Evolutionary conservation across 1,140 invertebrate genomes (phyloP).

Genomic region (Tyrophagus putrescentiae): DNA sequence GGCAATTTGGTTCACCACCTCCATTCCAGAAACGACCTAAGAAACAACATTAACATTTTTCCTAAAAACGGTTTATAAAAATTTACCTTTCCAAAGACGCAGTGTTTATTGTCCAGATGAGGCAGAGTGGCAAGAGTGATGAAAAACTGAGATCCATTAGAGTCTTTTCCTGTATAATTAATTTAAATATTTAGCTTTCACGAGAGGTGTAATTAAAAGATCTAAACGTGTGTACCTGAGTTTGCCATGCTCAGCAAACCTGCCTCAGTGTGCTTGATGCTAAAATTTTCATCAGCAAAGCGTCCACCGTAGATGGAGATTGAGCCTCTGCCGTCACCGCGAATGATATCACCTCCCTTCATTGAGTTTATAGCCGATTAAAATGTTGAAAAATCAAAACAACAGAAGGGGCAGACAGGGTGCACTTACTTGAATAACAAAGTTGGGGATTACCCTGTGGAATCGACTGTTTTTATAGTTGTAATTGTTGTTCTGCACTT

Average conservation of each 20-base stretch:
- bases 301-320: slow-evolving; percentile 35
- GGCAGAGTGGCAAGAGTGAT: slow-evolving; percentile 52
- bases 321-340: slow-evolving; percentile 79
- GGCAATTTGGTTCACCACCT: slow-evolving; percentile 41
- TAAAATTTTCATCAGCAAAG: slow-evolving; percentile 42
- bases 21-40: slow-evolving; percentile 72
- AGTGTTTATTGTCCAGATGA: slow-evolving; percentile 71
- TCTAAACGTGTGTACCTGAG: slow-evolving; percentile 60
- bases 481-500: no score
- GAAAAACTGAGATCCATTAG: slow-evolving; percentile 54
- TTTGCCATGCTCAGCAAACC: slow-evolving; percentile 44
- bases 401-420: no score
- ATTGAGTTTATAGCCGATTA: no score
- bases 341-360: slow-evolving; percentile 71
- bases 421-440: slow-evolving; percentile 31
- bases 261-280: slow-evolving; percentile 39
- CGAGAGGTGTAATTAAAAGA: no score
- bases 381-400: no score
- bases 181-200: no score
- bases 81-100: slow-evolving; percentile 46
- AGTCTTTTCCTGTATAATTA: slow-evolving; percentile 41
- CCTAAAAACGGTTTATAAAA: no score
- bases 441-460: slow-evolving; percentile 35
- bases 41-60: no score
- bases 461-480: slow-evolving; percentile 37